Base-by-base conservation (phyloP, 2,888 invertebrate genomes). In the Ochlodes sylvanus region DNA sequence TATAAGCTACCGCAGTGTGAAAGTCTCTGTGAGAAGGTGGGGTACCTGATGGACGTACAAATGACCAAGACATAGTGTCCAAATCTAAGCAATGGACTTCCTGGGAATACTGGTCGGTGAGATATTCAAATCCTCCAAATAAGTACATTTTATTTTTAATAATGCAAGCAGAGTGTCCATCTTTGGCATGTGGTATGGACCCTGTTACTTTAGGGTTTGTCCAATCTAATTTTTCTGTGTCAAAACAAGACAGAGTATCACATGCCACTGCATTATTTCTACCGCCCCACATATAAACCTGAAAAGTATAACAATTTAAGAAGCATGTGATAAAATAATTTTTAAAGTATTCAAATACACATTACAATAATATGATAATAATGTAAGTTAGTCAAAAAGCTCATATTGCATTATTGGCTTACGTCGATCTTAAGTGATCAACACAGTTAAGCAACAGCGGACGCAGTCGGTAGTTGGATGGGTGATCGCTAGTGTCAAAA, bases 41-140 rank as follows among this genome's bases (percentile, higher is more conserved):
- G 41, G 86, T 89, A 32, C 97, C 97, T 63, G 86, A 88, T 4
- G 95, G 94, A 73, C 94, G 86, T 63, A 96, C 84, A 75, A 94
- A 95, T 6, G 88, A 93, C 98, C 98, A 98, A 47, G 94, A 91
- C 92, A 96, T 94, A 14, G 95, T 96, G 57, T 95, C 94, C 70
- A 98, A 94, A 88, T 98, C 94, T 58, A 98, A 90, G 63, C 94
- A 95, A 83, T 96, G 97, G 0, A 97, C 95, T 77, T 97, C 96
- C 79, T 96, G 95, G 7, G 97, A 96, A 87, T 97, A 98, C 71
- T 95, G 94, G 81, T 97, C 96, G 50, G 96, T 94, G 64, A 96
- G 95, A 83, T 98, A 98, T 82, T 98, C 98, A 89, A 97, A 98
- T 0, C 98, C 98, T 34, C 98, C 98, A 92, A 97, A 98, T 70